Evolutionary conservation across 1,140 invertebrate species (phyloP), one percentile per base, ranked within the genome.

Genomic region (Spodoptera litura): DNA sequence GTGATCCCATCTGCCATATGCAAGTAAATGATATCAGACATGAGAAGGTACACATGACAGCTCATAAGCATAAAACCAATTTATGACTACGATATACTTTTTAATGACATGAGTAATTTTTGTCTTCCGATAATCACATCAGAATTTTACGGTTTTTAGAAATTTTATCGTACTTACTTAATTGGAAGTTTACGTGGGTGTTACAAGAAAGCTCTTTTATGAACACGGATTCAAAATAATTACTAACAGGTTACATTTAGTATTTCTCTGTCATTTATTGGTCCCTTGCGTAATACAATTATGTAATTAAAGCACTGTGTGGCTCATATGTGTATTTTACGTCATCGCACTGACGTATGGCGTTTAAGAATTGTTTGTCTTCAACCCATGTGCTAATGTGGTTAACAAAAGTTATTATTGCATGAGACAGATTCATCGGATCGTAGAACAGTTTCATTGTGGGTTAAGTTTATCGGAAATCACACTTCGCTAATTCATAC

Each of bases 261-360:
- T 44, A 44, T 44, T 44, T 6, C 5, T 44, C 38, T 44, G 2
- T 44, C 38, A 38, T 38, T 38, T 64, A n/a, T 64, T 62, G 35
- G 35, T 62, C 61, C 44, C 15, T 20, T 13, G n/a, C 38, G 64
- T 52, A 27, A 68, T 31, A 52, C 27, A 13, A 13, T 68, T 68
- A 68, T n/a, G 64, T 68, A 68, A 68, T 68, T 68, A 68, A 68
- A 53, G 52, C 44, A 68, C 52, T n/a, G 0, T 64, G 13, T 20
- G 8, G n/a, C 44, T 68, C n/a, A 27, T 3, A 8, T n/a, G 20
- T 27, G 4, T n/a, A 11, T 52, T 68, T 68, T 68, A 68, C 49
- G 49, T 68, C 64, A 68, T 53, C 11, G 49, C 64, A 10, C 49
- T 25, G 8, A 27, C 51, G 5, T 68, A 27, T 68, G 64, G 53